Conservation (phyloP, 2,888 invertebrate species). For the Lucinisca nassula region DNA sequence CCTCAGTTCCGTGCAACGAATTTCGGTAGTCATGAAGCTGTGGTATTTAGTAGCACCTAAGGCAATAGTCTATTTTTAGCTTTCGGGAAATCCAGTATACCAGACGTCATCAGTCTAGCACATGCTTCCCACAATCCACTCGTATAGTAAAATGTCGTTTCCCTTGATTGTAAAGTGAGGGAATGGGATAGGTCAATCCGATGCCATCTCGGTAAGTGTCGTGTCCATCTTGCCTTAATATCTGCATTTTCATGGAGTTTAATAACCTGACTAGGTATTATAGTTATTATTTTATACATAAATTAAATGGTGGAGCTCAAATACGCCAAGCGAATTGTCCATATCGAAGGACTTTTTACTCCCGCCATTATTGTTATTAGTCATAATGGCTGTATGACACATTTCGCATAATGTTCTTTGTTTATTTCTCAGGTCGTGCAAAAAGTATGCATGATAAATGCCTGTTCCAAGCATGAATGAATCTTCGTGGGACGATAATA, state of each 20-base stretch:
- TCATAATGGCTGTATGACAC: slow-evolving; percentile 62
- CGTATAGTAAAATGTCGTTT: slow-evolving; percentile 80
- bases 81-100: slow-evolving; percentile 56
- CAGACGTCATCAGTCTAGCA: slow-evolving; percentile 79
- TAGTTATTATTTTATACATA: slow-evolving; percentile 6
- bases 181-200: slow-evolving; percentile 78
- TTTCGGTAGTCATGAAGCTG: no score
- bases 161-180: slow-evolving; percentile 74
- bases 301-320: no score
- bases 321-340: slow-evolving; percentile 10
- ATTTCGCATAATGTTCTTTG: slow-evolving; percentile 40
- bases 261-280: not conserved
- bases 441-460: slow-evolving; percentile 81
- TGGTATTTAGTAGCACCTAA: no score
- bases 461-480: slow-evolving; percentile 86
- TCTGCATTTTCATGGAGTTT: not conserved
- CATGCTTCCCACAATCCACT: slow-evolving; percentile 79
- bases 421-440: slow-evolving; percentile 59
- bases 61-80: not conserved
- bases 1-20: no score
- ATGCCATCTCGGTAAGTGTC: slow-evolving; percentile 79
- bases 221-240: not conserved
- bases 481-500: slow-evolving; percentile 86
- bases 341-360: slow-evolving; percentile 45
- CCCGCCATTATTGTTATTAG: slow-evolving; percentile 73